A percentile compares a stretch with the other conserved stretches of the same genome.
These are phyloP conservation scores for Diadromus collaris DNA, from an alignment of 2,888 invertebrate genomes.

Conservation along the genomic window DNA sequence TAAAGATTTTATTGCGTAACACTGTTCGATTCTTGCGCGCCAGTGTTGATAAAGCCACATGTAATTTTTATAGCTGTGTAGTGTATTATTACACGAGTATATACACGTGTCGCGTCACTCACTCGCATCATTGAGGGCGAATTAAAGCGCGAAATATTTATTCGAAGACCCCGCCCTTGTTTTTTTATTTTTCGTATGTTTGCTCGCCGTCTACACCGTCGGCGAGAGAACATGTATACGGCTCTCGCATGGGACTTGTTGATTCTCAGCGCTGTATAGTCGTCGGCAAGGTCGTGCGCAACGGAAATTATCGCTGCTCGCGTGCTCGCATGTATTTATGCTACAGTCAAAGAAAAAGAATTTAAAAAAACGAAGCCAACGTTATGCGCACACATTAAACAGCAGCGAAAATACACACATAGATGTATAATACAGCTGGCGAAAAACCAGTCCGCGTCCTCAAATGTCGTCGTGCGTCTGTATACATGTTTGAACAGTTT, in stretches of 20 bases:
- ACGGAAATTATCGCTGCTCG: constrained; percentile 31
- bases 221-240: constrained; percentile 1
- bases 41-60: background rate
- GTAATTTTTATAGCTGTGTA: background rate
- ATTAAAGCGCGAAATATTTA: background rate
- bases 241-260: constrained; percentile 27
- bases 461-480: background rate
- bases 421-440: constrained; percentile 1
- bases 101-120: background rate
- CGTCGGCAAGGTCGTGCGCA: constrained; percentile 35
- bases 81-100: background rate
- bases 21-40: background rate
- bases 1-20: background rate
- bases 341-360: background rate
- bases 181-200: constrained; percentile 7
- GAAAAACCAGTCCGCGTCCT: constrained; percentile 31
- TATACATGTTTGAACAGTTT: constrained; percentile 33
- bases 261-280: constrained; percentile 18
- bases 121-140: background rate
- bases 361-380: background rate
- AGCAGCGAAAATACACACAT: constrained; percentile 4
- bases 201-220: constrained; percentile 12
- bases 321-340: background rate
- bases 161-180: background rate
- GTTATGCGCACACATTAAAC: background rate